Base-by-base conservation (phyloP, 1,140 invertebrate species). In the Capitella teleta region DNA sequence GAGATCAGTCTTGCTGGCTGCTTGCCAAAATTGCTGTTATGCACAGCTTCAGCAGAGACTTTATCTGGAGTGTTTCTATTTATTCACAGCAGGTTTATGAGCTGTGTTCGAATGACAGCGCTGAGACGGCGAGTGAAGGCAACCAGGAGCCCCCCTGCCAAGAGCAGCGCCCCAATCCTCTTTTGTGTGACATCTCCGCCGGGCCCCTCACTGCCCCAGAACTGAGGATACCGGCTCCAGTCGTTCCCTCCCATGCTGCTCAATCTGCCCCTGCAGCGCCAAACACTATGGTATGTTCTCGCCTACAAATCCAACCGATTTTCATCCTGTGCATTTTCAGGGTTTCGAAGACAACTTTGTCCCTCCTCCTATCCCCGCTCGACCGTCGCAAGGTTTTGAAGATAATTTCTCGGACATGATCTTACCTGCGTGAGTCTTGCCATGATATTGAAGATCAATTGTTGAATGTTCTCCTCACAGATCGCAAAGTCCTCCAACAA, bases 271-370 rank as follows among this genome's bases (percentile, higher is more conserved):
- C n/a, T 34, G 10, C 10, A 10, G 16, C 10, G 16, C 32, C 16
- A 10, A 10, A 10, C 32, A 34, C 16, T 34, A 10, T 10, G 10
- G 32, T 10, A 34, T 10, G 32, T 26, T 21, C 16, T 21, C 18
- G 8, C 18, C 28, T 44, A 19, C 10, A 10, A 42, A n/a, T 19
- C 26, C 19, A 45, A 26, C 18, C 28, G 23, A 12, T 24, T 45
- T 26, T 26, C 4, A 3, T 26, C 26, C 19, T 45, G 25, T 43
- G 28, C 28, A 24, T 18, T 45, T 45, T 3, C 23, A 26, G 28
- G 43, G 23, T 45, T 45, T 45, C 28, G 43, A 45, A 24, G 43
- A 45, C 19, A 45, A 45, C 28, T 45, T 45, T 10, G 32, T 10
- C 10, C 32, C 16, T 16, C 32, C 32, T 16, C 16, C 10, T 34